These are phyloP conservation scores for Dioctria rufipes DNA, from an alignment of 2,888 invertebrate genomes.

Conservation along the genomic window DNA sequence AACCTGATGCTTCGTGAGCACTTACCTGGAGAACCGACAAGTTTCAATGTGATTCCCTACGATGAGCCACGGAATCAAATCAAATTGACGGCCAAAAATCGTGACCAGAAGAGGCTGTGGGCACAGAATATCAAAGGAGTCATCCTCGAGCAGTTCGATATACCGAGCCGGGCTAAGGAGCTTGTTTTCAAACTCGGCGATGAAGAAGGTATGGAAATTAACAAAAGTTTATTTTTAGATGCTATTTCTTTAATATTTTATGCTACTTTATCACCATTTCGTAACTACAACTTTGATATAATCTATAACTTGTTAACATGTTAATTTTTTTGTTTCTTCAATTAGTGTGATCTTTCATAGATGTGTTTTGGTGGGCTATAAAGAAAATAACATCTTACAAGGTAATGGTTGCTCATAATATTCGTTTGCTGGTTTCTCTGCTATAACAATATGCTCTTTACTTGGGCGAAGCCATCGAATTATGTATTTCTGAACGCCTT, in stretches of 20 bases:
- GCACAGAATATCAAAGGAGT: conserved; percentile 77
- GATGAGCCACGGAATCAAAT: conserved; percentile 94
- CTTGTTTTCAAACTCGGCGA: conserved; percentile 80
- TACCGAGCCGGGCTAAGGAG: conserved; percentile 95
- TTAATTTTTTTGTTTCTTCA: conserved; percentile 20
- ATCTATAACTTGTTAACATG: conserved; percentile 15
- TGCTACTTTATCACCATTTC: conserved; percentile 1
- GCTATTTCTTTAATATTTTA: neutral
- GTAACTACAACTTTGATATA: neutral
- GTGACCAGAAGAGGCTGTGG: conserved; percentile 72
- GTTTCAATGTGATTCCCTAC: conserved; percentile 97
- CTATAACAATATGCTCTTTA: neutral
- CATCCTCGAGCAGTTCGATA: conserved; percentile 95
- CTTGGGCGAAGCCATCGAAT: too few relatives aligned
- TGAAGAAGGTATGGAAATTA: conserved; percentile 72
- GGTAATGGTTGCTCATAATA: conserved; percentile 29
- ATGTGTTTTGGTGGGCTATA: conserved; percentile 28
- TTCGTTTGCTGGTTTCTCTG: conserved; percentile 13
- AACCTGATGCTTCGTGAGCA: conserved; percentile 98
- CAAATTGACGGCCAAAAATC: conserved; percentile 75
- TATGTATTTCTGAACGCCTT: too few relatives aligned
- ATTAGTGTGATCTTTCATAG: conserved; percentile 45
- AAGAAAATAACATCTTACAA: conserved; percentile 37
- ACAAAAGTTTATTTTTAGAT: neutral
- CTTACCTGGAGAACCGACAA: conserved; percentile 92